Percentiles rank a stretch among this genome's conserved stretches.
phyloP scores from a whole-genome alignment of 1,140 invertebrate genomes.

The Drosophila melanica region DNA sequence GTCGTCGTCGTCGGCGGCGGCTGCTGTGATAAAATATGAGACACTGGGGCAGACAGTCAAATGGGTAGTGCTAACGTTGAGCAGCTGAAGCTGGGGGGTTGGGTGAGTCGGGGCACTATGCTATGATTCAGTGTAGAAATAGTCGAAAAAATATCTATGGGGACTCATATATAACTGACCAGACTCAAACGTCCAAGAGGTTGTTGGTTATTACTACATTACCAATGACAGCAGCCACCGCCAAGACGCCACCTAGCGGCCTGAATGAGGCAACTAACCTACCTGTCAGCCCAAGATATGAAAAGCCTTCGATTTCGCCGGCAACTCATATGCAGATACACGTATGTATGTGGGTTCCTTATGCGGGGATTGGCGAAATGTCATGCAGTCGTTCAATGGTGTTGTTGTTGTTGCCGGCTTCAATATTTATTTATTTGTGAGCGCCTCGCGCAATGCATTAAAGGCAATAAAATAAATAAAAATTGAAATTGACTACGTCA shows the following conservation, averaged over 20 bases:
- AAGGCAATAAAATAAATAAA: slow-evolving; percentile 81
- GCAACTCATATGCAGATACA: slow-evolving; percentile 44
- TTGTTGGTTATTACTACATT: slow-evolving; percentile 54
- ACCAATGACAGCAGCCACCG: slow-evolving; percentile 52
- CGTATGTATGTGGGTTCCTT: slow-evolving; percentile 40
- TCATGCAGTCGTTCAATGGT: slow-evolving; percentile 42
- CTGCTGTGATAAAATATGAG: slow-evolving; percentile 79
- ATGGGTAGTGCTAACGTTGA: slow-evolving; percentile 43
- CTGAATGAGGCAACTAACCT: slow-evolving; percentile 58
- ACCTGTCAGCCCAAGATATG: slow-evolving; percentile 70
- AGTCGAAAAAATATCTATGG: slow-evolving; percentile 51
- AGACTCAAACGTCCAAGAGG: slow-evolving; percentile 47
- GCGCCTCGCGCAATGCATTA: slow-evolving; percentile 75
- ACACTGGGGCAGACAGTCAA: slow-evolving; percentile 79
- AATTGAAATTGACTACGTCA: slow-evolving; percentile 81
- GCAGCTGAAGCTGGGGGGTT: neutral
- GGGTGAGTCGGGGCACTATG: slow-evolving; percentile 1
- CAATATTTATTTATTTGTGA: slow-evolving; percentile 79
- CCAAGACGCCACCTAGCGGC: slow-evolving; percentile 71
- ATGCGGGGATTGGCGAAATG: slow-evolving; percentile 37
- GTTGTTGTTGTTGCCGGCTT: slow-evolving; percentile 52
- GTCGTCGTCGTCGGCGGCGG: slow-evolving; percentile 11
- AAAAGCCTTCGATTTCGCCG: slow-evolving; percentile 50
- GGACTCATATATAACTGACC: slow-evolving; percentile 41
- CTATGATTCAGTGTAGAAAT: slow-evolving; percentile 75